A percentile compares a stretch with the other conserved stretches of the same genome.
Conservation (phyloP, 64 coral and sea anemone species). For the Dendronephthya gigantea region DNA sequence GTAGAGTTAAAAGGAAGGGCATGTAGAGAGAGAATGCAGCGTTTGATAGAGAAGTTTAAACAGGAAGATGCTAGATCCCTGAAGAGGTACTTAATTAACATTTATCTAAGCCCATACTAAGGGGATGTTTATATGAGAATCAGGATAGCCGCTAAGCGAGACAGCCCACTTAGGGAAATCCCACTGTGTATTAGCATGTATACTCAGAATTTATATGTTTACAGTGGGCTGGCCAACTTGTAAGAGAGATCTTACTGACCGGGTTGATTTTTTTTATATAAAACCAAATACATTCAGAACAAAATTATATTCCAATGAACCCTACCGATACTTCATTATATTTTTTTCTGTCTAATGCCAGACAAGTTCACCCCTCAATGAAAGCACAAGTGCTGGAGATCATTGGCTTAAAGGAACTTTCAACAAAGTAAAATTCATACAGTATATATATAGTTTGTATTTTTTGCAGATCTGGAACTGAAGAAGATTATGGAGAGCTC, state of each 20-base stretch:
- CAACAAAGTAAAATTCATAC: too few species aligned
- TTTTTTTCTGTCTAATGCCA: neutral
- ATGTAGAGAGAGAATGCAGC: conserved; percentile 10
- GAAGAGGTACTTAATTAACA: neutral
- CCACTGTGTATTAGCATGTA: neutral
- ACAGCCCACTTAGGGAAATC: neutral
- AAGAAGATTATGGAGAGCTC: neutral
- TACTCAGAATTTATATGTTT: too few species aligned
- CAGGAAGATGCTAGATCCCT: neutral
- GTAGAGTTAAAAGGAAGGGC: conserved; percentile 28
- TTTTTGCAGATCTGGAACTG: neutral
- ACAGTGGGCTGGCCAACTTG: too few species aligned
- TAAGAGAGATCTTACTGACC: too few species aligned
- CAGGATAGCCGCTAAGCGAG: neutral
- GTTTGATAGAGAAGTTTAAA: neutral
- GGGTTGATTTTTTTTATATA: too few species aligned
- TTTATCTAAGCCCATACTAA: neutral
- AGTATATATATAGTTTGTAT: neutral
- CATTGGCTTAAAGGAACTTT: too few species aligned
- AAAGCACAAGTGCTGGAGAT: neutral
- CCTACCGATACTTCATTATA: too few species aligned
- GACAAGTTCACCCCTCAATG: neutral
- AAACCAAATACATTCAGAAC: too few species aligned
- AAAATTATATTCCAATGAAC: too few species aligned
- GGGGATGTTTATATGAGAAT: too few species aligned